Evolutionary conservation across 2,888 invertebrate species (phyloP).

Genomic region (Biston betularia): DNA sequence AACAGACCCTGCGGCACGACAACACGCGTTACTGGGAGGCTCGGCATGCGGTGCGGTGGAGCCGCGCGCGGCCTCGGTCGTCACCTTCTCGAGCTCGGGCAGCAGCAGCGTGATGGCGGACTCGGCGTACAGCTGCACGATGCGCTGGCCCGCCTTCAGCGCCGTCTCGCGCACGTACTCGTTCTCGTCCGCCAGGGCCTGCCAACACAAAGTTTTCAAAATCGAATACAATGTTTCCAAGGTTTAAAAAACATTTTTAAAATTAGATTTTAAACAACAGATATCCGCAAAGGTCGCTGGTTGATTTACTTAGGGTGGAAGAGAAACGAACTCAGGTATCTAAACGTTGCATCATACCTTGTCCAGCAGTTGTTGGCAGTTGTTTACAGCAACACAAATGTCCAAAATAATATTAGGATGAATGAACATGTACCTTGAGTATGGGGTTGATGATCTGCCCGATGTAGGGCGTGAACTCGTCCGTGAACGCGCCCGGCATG

Average conservation of each 20-base stretch:
- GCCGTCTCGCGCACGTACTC: slow-evolving; percentile 99
- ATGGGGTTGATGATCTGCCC: slow-evolving; percentile 99
- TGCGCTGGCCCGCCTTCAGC: slow-evolving; percentile 97
- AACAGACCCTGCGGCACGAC: slow-evolving; percentile 89
- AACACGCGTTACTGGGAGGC: no score
- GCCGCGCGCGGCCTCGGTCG: no score
- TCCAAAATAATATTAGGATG: not conserved
- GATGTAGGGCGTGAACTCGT: slow-evolving; percentile 97
- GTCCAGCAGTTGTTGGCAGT: no score
- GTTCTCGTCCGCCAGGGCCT: slow-evolving; percentile 98
- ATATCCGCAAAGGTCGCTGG: no score
- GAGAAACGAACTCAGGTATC: no score
- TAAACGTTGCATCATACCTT: no score
- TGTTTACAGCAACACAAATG: no score
- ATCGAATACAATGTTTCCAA: no score
- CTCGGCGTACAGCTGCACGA: slow-evolving; percentile 98
- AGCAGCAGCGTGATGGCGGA: slow-evolving; percentile 96
- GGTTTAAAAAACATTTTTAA: no score
- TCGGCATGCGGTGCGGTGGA: no score
- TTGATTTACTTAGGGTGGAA: no score
- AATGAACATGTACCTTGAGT: slow-evolving; percentile 86
- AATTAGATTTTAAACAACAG: no score
- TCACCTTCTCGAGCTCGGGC: slow-evolving; percentile 93
- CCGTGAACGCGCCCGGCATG: slow-evolving; percentile 98
- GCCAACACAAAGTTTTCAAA: not conserved